A percentile compares a stretch with the other conserved stretches of the same genome.
phyloP scores from a whole-genome alignment of 2,797 vertebrate genomes.

The Pseudocheirus occidentalis region DNA sequence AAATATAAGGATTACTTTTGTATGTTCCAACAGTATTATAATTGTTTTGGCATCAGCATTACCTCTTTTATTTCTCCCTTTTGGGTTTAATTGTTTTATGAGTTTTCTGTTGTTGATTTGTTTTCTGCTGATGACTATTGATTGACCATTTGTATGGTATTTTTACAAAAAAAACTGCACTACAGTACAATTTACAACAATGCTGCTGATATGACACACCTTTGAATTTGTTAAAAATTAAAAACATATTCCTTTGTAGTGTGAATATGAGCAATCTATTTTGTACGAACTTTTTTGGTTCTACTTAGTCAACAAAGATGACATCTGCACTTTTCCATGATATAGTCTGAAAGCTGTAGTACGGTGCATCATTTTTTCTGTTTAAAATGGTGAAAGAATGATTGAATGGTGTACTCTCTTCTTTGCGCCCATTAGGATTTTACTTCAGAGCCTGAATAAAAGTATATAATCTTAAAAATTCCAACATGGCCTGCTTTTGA shows the following conservation, averaged over 20 bases:
- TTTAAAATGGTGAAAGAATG: slow-evolving; percentile 83
- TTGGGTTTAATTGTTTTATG: slow-evolving; percentile 86
- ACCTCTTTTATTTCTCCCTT: slow-evolving; percentile 87
- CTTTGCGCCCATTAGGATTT: slow-evolving; percentile 83
- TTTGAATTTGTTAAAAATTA: slow-evolving; percentile 87
- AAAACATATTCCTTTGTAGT: slow-evolving; percentile 86
- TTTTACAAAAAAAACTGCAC: slow-evolving; percentile 92
- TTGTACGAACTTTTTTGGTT: slow-evolving; percentile 88
- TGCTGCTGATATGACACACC: slow-evolving; percentile 94
- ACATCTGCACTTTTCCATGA: slow-evolving; percentile 86
- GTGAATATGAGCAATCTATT: slow-evolving; percentile 88
- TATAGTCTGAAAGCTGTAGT: slow-evolving; percentile 82
- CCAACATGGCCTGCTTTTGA: slow-evolving; percentile 81
- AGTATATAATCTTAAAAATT: slow-evolving; percentile 74
- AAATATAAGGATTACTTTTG: slow-evolving; percentile 95
- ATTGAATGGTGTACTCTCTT: slow-evolving; percentile 84
- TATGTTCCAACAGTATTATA: slow-evolving; percentile 96
- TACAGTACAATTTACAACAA: slow-evolving; percentile 91
- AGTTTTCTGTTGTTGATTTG: slow-evolving; percentile 70
- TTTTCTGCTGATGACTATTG: slow-evolving; percentile 91
- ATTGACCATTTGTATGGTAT: slow-evolving; percentile 92
- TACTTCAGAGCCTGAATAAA: slow-evolving; percentile 79
- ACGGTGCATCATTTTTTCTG: slow-evolving; percentile 82
- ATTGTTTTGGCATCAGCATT: slow-evolving; percentile 95
- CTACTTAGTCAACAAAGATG: slow-evolving; percentile 83